Evolutionary conservation across 2,797 vertebrate genomes (phyloP), one percentile per base, ranked within the genome.

Genomic region (Amazona ochrocephala): DNA sequence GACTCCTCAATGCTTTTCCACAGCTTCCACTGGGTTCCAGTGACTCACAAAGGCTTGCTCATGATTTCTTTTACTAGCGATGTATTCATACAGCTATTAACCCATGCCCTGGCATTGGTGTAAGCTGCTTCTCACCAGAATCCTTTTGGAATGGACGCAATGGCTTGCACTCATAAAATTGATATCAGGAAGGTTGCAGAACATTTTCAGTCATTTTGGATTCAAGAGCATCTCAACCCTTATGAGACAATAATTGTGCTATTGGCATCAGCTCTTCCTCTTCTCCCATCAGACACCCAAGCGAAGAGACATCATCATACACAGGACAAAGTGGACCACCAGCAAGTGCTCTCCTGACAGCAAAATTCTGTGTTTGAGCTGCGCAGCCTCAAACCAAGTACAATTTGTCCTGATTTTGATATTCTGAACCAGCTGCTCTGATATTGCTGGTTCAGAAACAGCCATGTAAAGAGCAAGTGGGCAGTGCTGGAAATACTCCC

Each of bases 71-170:
- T 87, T 29, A 66, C 41, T 6, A 68, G 21, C 3, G 9, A 9
- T 45, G 9, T 10, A 39, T 65, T 74, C 16, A 27, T 34, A 30
- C 7, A 19, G 18, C 10, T 50, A 7, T 51, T 75, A 81, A 42
- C 27, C 11, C n/a, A 13, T 29, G 13, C 1, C 21, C 18, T 2
- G 1, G 5, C 24, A 34, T 8, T 60, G 22, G 5, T 50, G 7
- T 41, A 32, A 93, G 6, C 20, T 78, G 17, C 8, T 87, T 85
- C 39, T 87, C 30, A n/a, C 9, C 9, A 61, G 18, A 89, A 61
- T 51, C 41, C 11, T 68, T 30, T 51, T 50, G 22, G 37, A 87
- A 51, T 47, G 16, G 9, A 14, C 21, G 10, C 12, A 72, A 41
- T 10, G 22, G 27, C 19, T 87, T 65, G 24, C 8, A 7, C 5